Evolutionary conservation across 2,797 vertebrate species (phyloP).

Genomic region (Gila robusta): DNA sequence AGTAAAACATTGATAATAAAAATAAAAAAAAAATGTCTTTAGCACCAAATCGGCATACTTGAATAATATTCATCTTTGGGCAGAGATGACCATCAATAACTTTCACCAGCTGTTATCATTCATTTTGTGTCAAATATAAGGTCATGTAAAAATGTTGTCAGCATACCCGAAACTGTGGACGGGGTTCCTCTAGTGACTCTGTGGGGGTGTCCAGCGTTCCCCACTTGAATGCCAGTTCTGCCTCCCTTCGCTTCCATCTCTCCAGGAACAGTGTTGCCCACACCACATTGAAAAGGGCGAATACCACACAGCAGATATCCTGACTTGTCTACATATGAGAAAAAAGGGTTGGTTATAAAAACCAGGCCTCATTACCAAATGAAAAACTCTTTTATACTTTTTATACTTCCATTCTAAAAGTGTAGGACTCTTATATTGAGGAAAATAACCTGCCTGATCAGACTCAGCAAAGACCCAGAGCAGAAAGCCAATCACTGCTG

Average conservation of each 20-base stretch:
- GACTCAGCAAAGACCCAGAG: constrained; percentile 94
- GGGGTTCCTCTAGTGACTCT: constrained; percentile 91
- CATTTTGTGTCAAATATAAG: background rate
- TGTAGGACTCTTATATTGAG: background rate
- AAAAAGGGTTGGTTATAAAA: constrained; percentile 5
- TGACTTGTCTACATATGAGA: constrained; percentile 86
- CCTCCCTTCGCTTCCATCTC: constrained; percentile 93
- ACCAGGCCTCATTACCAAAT: background rate
- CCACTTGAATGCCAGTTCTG: constrained; percentile 96
- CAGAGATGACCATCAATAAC: background rate
- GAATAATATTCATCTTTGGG: background rate
- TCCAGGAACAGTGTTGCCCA: constrained; percentile 97
- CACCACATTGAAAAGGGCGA: constrained; percentile 95
- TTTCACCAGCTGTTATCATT: background rate
- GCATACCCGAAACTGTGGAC: constrained; percentile 92
- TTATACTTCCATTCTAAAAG: constrained; percentile 74
- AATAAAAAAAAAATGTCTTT: background rate
- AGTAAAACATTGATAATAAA: background rate
- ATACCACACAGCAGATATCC: constrained; percentile 96
- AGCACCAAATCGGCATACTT: background rate
- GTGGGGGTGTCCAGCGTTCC: constrained; percentile 91
- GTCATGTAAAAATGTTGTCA: background rate
- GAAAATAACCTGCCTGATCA: constrained; percentile 85
- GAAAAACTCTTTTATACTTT: background rate
- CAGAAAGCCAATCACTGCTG: constrained; percentile 93